Base-by-base conservation (phyloP, 2,113 vertebrate species). In the Rhinolophus sinicus region DNA sequence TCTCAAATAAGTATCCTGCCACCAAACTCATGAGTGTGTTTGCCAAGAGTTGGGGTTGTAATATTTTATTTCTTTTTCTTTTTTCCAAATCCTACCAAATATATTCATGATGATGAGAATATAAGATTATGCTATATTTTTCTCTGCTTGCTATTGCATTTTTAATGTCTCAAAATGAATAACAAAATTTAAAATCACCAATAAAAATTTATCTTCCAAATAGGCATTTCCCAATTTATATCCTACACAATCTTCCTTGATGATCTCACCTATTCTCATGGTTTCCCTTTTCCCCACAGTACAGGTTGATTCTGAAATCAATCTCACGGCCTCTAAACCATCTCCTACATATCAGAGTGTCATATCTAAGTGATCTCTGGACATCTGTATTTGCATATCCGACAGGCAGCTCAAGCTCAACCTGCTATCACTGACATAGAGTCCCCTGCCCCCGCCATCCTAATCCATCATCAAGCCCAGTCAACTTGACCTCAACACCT, bases 141-240 rank as follows among this genome's bases (percentile, higher is more conserved):
- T 81, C 72, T 82, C 88, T 97, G 88, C 77, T 93, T 82, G 67
- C 67, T 75, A 85, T 86, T 96, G 28, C 77, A 95, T 90, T 94
- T 96, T 93, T 89, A 97, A 96, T 82, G n/a, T 69, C 73, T 95
- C 69, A 85, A 96, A 93, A 91, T 96, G 90, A 97, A 95, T 96
- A 97, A 96, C 81, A 93, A 88, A 80, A 87, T 94, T 97, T 94
- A 35, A 97, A 93, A 89, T 91, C 73, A 16, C 73, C 58, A 93
- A 86, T 94, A 96, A 97, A 96, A 96, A 92, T 70, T 80, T 96
- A 91, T 91, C 93, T 96, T 97, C 91, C 92, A 94, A 97, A 75
- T 58, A 94, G 76, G 40, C 40, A 70, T 93, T 96, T 96, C 93
- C 65, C 47, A 90, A 77, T 95, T 95, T 95, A 85, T 89, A 52